Conservation (phyloP, 2,888 invertebrate species). For the Schizaphis graminum region DNA sequence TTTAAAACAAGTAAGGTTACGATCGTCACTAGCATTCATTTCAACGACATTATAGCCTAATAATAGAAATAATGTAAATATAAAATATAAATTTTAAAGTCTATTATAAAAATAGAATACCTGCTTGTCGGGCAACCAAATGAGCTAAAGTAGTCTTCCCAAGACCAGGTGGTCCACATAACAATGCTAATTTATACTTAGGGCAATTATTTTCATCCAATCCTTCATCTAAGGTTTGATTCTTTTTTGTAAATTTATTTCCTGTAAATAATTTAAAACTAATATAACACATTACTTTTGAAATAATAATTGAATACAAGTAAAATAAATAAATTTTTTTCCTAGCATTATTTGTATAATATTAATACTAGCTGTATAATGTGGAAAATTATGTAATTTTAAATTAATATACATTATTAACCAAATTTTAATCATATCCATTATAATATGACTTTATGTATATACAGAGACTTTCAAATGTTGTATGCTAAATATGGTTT, state of each 20-base stretch:
- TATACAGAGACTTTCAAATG: neutral
- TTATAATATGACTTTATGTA: neutral
- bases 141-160: constrained; percentile 98
- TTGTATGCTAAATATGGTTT: neutral
- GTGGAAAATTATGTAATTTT: neutral
- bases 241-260: constrained; percentile 69
- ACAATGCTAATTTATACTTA: constrained; percentile 83
- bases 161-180: constrained; percentile 94
- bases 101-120: constrained; percentile 70
- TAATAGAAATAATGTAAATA: constrained; percentile 12
- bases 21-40: constrained; percentile 96
- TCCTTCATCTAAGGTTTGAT: constrained; percentile 76
- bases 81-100: neutral
- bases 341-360: neutral
- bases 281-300: neutral
- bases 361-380: neutral
- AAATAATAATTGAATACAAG: neutral
- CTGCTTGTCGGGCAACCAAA: constrained; percentile 88
- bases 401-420: neutral
- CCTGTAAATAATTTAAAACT: constrained; percentile 26
- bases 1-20: constrained; percentile 87
- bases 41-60: constrained; percentile 89
- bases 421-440: neutral
- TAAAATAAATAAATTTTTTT: neutral
- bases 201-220: constrained; percentile 85